phyloP scores from a whole-genome alignment of 2,888 invertebrate genomes.

The Papilio elwesi region DNA sequence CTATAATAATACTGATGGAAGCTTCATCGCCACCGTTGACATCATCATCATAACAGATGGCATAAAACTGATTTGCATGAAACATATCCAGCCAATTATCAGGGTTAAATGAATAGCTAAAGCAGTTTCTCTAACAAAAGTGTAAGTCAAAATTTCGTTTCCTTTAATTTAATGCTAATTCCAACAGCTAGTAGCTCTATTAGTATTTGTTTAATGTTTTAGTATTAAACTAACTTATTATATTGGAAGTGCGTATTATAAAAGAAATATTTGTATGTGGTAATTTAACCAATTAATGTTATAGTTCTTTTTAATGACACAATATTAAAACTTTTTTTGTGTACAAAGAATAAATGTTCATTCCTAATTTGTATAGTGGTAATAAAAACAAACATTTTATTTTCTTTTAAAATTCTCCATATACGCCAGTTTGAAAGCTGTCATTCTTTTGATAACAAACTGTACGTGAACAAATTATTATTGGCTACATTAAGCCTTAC shows the following conservation, averaged over 20 bases:
- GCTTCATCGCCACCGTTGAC: no score
- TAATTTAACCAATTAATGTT: conserved; percentile 1
- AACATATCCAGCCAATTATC: no score
- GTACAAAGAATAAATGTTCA: conserved; percentile 6
- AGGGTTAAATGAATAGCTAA: no score
- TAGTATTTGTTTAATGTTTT: background rate
- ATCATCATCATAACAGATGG: no score
- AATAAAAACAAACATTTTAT: background rate
- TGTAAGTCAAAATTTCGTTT: background rate
- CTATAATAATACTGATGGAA: no score
- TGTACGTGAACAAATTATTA: no score
- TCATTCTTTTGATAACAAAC: no score
- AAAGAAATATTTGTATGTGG: background rate
- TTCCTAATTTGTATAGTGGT: conserved; percentile 9
- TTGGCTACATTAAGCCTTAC: no score
- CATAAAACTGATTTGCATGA: no score
- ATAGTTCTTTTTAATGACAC: background rate
- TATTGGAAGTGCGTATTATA: background rate
- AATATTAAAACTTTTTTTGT: background rate
- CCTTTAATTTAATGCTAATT: background rate
- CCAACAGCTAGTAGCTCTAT: background rate
- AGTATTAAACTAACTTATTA: background rate
- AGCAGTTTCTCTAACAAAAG: background rate
- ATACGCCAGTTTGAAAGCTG: no score
- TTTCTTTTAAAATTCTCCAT: background rate